Base-by-base conservation (phyloP, 2,888 invertebrate genomes). In the Graphium colonna region DNA sequence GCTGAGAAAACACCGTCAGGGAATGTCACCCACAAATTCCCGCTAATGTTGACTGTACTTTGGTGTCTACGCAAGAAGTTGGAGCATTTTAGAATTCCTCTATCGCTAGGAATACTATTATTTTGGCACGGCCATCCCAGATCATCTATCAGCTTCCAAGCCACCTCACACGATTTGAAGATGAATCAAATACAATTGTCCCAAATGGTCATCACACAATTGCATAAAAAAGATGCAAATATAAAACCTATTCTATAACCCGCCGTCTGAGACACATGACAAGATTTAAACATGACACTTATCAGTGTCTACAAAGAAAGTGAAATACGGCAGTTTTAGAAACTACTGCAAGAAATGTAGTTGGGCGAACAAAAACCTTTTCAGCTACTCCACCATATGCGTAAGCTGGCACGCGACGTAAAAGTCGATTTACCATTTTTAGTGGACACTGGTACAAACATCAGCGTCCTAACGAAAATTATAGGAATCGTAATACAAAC, bases 381-480 rank as follows among this genome's bases (percentile, higher is more conserved):
- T 0, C 63, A 63, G 21, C 43, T 63, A n/a, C 52, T 65, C 7
- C 56, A 62, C 0, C 43, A 58, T 5, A 63, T 63, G 62, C 51
- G 58, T 13, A 52, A 57, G 9, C 56, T 61, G 9, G 58, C 58
- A 0, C 36, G 60, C 1, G 46, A 56, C 26, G 60, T 55, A 38
- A 48, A 61, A n/a, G 1, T 52, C 59, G 1, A 59, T 60, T 13
- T 48, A 4, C 10, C 18, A 9, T 53, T 53, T 21, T 21, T 52
- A 7, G 17, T 50, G 8, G 49, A 49, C 16, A 49, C 49, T 2
- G 28, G 18, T 12, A 17, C 43, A 10, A 44, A n/a, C 5, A 21
- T 5, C 2, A 3, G 3, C 21, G 21, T 21, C 21, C 2, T 21
- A 21, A 2, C 21, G 21, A 21, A 21, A 21, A 21, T 2, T 21